phyloP scores from a whole-genome alignment of 2,113 vertebrate species.

The Lathamus discolor region DNA sequence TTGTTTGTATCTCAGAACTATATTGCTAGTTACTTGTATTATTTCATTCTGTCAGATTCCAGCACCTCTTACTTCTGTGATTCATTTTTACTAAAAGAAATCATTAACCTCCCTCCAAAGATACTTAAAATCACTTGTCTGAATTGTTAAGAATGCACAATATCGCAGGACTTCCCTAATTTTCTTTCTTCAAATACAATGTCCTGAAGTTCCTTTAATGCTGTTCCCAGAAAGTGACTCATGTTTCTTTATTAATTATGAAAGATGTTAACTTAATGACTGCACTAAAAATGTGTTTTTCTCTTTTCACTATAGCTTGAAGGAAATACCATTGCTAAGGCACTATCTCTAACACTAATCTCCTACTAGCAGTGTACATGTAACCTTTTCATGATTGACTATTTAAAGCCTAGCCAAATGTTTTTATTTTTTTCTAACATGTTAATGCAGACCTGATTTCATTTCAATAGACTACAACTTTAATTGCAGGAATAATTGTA shows the following conservation, averaged over 20 bases:
- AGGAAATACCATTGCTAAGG: slow-evolving; percentile 1
- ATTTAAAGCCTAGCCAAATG: not conserved
- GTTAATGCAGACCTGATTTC: not conserved
- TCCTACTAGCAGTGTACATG: not conserved
- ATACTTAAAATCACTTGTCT: not conserved
- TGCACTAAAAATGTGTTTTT: not conserved
- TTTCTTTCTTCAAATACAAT: not conserved
- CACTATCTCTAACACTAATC: not conserved
- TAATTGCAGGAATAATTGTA: not conserved
- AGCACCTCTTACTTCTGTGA: not conserved
- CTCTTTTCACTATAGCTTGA: not conserved
- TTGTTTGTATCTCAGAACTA: not conserved
- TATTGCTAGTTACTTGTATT: not conserved
- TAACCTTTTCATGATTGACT: not conserved
- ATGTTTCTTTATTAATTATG: slow-evolving; percentile 29
- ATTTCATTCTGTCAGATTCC: not conserved
- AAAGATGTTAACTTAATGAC: slow-evolving; percentile 32
- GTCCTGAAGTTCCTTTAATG: slow-evolving; percentile 15
- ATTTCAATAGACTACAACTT: not conserved
- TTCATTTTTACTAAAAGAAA: not conserved
- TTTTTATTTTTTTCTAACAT: not conserved
- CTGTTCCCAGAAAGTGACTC: slow-evolving; percentile 32
- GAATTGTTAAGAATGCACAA: not conserved
- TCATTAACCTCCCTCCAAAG: not conserved
- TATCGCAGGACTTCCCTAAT: not conserved